A percentile compares a stretch with the other conserved stretches of the same genome.
These are phyloP conservation scores for Gadus chalcogrammus DNA, from an alignment of 2,113 vertebrate genomes.

Conservation along the genomic window DNA sequence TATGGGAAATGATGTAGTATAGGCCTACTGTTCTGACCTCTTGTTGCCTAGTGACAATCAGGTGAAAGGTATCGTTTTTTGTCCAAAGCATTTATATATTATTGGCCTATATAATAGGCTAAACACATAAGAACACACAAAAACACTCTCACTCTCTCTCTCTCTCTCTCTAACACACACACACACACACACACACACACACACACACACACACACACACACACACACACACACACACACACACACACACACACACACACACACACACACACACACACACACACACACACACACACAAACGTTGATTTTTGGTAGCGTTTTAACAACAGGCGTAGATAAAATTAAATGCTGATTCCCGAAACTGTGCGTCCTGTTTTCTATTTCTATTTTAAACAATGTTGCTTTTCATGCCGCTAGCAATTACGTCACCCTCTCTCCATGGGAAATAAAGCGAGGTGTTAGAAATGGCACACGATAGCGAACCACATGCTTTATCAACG, in stretches of 20 bases:
- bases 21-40: too few species aligned
- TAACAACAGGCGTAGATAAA: slow-evolving; percentile 41
- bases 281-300: slow-evolving; percentile 11
- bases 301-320: not conserved
- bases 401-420: slow-evolving; percentile 44
- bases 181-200: too few species aligned
- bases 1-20: too few species aligned
- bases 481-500: not conserved
- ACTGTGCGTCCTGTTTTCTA: slow-evolving; percentile 9
- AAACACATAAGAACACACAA: too few species aligned
- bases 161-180: too few species aligned
- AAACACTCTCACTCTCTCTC: too few species aligned
- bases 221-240: not conserved
- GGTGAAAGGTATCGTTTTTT: too few species aligned
- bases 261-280: slow-evolving; percentile 11
- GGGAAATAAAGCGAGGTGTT: slow-evolving; percentile 44
- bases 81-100: too few species aligned
- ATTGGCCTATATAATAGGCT: too few species aligned
- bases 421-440: slow-evolving; percentile 49
- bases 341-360: not conserved
- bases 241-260: slow-evolving; percentile 3
- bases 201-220: too few species aligned
- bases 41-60: too few species aligned
- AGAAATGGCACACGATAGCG: not conserved
- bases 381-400: slow-evolving; percentile 23